These are phyloP conservation scores for Ptychoptera contaminata DNA, from an alignment of 2,888 invertebrate genomes.

Conservation along the genomic window DNA sequence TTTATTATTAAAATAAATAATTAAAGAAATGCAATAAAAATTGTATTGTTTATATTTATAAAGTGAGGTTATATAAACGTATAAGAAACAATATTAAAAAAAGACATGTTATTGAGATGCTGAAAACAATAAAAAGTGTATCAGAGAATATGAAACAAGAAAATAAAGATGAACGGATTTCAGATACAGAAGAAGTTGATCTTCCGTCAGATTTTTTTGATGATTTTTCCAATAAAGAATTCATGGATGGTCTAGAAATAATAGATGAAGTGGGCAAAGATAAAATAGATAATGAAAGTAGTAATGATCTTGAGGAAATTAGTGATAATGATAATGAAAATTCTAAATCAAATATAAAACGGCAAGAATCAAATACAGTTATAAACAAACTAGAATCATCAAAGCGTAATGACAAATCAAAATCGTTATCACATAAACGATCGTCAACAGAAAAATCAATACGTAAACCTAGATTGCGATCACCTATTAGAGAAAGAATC, in stretches of 20 bases:
- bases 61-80: no score
- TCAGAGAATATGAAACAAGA: no score
- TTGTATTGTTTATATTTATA: no score
- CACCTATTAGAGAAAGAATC: neutral
- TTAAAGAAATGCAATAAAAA: no score
- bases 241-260: slow-evolving; percentile 2
- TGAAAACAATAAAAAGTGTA: no score
- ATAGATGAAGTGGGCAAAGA: neutral
- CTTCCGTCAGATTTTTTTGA: slow-evolving; percentile 1
- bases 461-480: neutral
- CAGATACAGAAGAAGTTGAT: neutral
- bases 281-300: no score
- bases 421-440: no score
- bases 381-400: neutral
- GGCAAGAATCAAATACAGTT: neutral
- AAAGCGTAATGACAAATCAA: neutral
- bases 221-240: slow-evolving; percentile 1
- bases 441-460: neutral
- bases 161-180: neutral
- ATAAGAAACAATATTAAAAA: no score
- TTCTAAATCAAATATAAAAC: neutral
- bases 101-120: no score
- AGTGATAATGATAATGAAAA: neutral
- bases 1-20: no score
- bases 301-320: neutral